phyloP scores from a whole-genome alignment of 1,140 invertebrate species.

The Epicauta chinensis region DNA sequence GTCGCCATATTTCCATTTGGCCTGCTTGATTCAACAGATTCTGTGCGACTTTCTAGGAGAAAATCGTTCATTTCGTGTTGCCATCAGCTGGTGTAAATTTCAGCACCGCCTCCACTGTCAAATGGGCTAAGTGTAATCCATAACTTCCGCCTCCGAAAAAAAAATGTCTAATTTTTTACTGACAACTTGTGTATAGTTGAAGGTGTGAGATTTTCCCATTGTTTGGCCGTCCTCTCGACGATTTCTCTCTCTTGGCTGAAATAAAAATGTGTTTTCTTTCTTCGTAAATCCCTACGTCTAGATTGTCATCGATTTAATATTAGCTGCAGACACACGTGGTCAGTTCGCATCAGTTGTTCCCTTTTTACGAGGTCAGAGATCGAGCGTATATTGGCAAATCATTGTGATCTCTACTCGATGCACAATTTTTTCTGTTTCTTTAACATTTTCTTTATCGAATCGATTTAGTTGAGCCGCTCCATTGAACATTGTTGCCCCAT shows the following conservation, averaged over 20 bases:
- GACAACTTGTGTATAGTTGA: slow-evolving; percentile 13
- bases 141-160: no score
- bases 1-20: no score
- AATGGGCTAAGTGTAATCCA: no score
- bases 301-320: slow-evolving; percentile 4
- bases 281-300: neutral
- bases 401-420: neutral
- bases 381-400: slow-evolving; percentile 37
- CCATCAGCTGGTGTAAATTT: no score
- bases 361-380: slow-evolving; percentile 25
- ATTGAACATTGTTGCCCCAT: slow-evolving; percentile 39
- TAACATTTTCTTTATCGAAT: slow-evolving; percentile 36
- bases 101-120: no score
- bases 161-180: slow-evolving; percentile 15
- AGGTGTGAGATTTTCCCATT: slow-evolving; percentile 5
- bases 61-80: no score
- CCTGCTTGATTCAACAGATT: no score
- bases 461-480: slow-evolving; percentile 37
- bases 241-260: neutral
- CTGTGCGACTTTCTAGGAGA: no score
- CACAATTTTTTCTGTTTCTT: no score
- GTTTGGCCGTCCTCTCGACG: slow-evolving; percentile 1
- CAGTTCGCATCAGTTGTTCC: slow-evolving; percentile 35
- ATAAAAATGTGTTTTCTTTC: neutral
- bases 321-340: slow-evolving; percentile 30